These are phyloP conservation scores for Caenorhabditis brenneri DNA, from an alignment of 1,140 invertebrate species.

Conservation along the genomic window DNA sequence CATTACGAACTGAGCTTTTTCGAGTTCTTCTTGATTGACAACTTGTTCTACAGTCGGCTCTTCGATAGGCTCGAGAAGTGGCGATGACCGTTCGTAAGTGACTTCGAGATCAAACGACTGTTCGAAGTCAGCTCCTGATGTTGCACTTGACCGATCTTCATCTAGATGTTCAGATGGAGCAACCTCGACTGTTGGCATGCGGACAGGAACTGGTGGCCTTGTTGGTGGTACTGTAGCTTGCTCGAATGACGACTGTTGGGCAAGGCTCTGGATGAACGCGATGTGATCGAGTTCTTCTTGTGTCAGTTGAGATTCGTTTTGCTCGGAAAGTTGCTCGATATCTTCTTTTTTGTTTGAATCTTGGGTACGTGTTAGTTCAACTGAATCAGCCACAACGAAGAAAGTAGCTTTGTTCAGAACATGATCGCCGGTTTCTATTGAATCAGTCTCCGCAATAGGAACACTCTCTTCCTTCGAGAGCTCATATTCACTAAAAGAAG, in stretches of 20 bases:
- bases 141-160: slow-evolving; percentile 36
- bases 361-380: too few species aligned
- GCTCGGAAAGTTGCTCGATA: too few species aligned
- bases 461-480: too few species aligned
- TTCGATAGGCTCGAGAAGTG: slow-evolving; percentile 20
- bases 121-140: slow-evolving; percentile 46
- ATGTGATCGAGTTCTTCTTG: slow-evolving; percentile 45
- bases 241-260: slow-evolving; percentile 44
- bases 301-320: not conserved
- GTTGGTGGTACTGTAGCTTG: not conserved
- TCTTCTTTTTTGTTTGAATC: too few species aligned
- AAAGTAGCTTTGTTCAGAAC: too few species aligned
- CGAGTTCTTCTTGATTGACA: too few species aligned
- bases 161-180: not conserved
- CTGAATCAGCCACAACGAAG: too few species aligned
- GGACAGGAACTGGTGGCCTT: not conserved
- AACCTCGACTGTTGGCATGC: not conserved
- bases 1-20: too few species aligned
- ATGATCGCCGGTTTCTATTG: too few species aligned
- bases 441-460: too few species aligned
- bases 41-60: not conserved
- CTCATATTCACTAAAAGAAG: too few species aligned
- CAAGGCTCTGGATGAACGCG: slow-evolving; percentile 28
- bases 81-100: slow-evolving; percentile 35
- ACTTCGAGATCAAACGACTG: slow-evolving; percentile 14